Conservation (phyloP, 2,888 invertebrate species). For the Lasioglossum pauxillum region DNA sequence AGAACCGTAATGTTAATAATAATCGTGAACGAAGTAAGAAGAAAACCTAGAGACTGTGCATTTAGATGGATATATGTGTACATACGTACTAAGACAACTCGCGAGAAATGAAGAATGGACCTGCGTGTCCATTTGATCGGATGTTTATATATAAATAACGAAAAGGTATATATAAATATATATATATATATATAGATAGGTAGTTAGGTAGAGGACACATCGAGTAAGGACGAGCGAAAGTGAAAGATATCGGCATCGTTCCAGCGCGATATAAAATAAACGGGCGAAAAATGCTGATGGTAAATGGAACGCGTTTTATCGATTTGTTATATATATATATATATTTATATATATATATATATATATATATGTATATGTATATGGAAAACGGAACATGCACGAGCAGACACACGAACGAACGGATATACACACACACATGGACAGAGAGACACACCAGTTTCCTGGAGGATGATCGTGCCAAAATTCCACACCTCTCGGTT, state of each 20-base stretch:
- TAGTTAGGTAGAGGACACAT: constrained; percentile 67
- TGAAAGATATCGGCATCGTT: constrained; percentile 25
- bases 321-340: constrained; percentile 55
- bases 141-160: constrained; percentile 48
- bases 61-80: constrained; percentile 79
- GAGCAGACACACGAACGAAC: background rate
- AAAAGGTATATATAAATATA: constrained; percentile 65
- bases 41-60: constrained; percentile 73
- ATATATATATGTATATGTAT: constrained; percentile 22
- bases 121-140: constrained; percentile 46
- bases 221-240: constrained; percentile 56
- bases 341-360: constrained; percentile 29
- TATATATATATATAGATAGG: constrained; percentile 67
- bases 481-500: constrained; percentile 77
- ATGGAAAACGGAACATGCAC: constrained; percentile 41
- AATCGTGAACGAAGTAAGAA: constrained; percentile 68
- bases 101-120: constrained; percentile 55
- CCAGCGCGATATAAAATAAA: constrained; percentile 33
- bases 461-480: constrained; percentile 79
- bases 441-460: constrained; percentile 75
- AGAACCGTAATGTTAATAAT: constrained; percentile 56
- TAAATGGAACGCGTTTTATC: constrained; percentile 51
- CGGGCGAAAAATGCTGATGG: constrained; percentile 7
- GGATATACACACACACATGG: constrained; percentile 59
- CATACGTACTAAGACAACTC: constrained; percentile 65